Evolutionary conservation across 2,113 vertebrate species (phyloP).

Genomic region (Regulus satrapa): DNA sequence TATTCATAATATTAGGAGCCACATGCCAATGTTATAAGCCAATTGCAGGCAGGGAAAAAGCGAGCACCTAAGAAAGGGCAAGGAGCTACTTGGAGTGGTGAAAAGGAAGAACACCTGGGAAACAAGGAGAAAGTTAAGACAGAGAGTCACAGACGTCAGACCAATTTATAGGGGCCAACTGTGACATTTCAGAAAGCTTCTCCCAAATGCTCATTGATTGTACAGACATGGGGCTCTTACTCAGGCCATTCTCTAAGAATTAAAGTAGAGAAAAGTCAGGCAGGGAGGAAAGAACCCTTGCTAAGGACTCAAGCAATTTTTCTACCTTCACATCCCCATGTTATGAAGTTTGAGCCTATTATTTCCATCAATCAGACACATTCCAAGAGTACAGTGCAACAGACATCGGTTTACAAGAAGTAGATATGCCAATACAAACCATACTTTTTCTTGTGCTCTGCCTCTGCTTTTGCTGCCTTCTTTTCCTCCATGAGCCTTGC

Average conservation of each 20-base stretch:
- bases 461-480: conserved; percentile 75
- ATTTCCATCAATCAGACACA: not conserved
- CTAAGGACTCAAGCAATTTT: not conserved
- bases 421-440: not conserved
- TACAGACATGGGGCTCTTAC: not conserved
- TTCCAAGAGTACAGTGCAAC: not conserved
- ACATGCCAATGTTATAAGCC: not conserved
- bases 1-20: not conserved
- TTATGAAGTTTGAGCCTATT: not conserved
- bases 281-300: not conserved
- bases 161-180: not conserved
- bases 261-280: not conserved
- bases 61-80: not conserved
- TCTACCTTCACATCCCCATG: not conserved
- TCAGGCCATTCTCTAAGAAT: not conserved
- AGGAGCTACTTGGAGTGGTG: not conserved
- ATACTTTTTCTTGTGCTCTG: conserved; percentile 83
- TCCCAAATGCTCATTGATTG: not conserved
- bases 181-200: not conserved
- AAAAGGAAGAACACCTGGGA: not conserved
- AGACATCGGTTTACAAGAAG: not conserved
- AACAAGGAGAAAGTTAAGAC: not conserved
- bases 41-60: not conserved
- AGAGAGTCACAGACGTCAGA: not conserved
- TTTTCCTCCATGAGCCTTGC: conserved; percentile 77